These are phyloP conservation scores for Anoplophora glabripennis DNA, from an alignment of 1,140 invertebrate species.

Conservation along the genomic window DNA sequence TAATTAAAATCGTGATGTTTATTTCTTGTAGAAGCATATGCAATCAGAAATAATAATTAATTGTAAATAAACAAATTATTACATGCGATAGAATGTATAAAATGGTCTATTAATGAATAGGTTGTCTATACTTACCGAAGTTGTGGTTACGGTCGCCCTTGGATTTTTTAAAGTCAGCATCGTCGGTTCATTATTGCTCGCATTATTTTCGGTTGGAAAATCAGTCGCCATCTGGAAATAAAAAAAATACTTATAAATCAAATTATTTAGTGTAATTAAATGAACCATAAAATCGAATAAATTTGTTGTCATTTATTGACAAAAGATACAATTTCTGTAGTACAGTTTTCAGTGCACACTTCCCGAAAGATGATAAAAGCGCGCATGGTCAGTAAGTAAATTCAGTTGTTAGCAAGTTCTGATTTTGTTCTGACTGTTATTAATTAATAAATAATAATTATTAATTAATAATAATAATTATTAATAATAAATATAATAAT, in stretches of 20 bases:
- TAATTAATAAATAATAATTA: no score
- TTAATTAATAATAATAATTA: no score
- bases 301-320: no score
- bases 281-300: background rate
- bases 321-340: no score
- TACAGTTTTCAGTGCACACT: no score
- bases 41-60: no score
- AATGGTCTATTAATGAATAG: background rate
- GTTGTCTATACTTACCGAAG: conserved; percentile 30
- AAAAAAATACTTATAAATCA: conserved; percentile 6
- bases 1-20: background rate
- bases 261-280: background rate
- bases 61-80: background rate
- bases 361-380: no score
- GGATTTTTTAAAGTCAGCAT: conserved; percentile 33
- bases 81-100: background rate
- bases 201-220: conserved; percentile 35
- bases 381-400: no score
- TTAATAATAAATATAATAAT: no score
- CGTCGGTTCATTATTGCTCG: conserved; percentile 35
- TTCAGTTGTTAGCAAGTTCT: no score
- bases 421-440: no score
- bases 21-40: no score
- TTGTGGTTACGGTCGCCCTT: conserved; percentile 32
- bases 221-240: conserved; percentile 41